phyloP scores from a whole-genome alignment of 2,888 invertebrate species.

The Agrotis ipsilon region DNA sequence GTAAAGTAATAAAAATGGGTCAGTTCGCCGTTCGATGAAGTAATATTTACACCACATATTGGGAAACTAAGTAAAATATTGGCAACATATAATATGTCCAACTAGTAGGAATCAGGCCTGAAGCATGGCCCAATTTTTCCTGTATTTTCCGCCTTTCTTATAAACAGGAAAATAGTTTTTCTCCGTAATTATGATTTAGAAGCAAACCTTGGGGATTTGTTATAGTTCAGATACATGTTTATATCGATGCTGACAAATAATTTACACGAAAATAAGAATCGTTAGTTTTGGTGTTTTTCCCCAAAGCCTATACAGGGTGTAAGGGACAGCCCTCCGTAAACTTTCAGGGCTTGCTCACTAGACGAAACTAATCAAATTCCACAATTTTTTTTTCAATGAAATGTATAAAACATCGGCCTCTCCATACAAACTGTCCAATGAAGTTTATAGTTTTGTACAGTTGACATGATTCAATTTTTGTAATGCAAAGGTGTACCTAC shows the following conservation, averaged over 20 bases:
- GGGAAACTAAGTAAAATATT: background rate
- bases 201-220: background rate
- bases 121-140: slow-evolving; percentile 1
- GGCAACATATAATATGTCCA: slow-evolving; percentile 8
- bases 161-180: slow-evolving; percentile 36
- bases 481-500: too few relatives aligned
- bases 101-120: slow-evolving; percentile 10
- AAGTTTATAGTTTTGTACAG: too few relatives aligned
- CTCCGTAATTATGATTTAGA: slow-evolving; percentile 16
- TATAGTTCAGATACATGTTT: background rate
- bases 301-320: too few relatives aligned
- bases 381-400: too few relatives aligned
- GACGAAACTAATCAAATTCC: too few relatives aligned
- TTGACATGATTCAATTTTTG: too few relatives aligned
- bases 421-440: too few relatives aligned
- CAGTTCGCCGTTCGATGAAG: background rate
- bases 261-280: too few relatives aligned
- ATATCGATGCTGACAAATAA: background rate
- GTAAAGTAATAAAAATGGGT: slow-evolving; percentile 4
- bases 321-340: too few relatives aligned
- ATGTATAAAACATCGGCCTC: too few relatives aligned
- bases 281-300: too few relatives aligned
- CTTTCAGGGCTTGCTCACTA: too few relatives aligned
- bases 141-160: slow-evolving; percentile 20
- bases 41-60: background rate